These are phyloP conservation scores for Pristionchus fissidentatus DNA, from an alignment of 2,888 invertebrate species.

Conservation along the genomic window DNA sequence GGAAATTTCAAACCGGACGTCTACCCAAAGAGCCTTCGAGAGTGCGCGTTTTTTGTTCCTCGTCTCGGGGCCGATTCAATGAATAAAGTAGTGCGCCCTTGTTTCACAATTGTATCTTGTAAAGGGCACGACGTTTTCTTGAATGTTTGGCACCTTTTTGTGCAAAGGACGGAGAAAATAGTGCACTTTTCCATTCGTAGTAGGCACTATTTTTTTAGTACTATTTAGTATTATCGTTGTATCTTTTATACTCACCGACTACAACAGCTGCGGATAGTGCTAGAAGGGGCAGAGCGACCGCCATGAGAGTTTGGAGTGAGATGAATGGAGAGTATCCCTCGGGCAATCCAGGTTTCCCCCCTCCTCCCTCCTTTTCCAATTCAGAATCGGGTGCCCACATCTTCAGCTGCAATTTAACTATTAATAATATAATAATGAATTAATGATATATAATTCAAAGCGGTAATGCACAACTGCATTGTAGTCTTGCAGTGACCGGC, in stretches of 20 bases:
- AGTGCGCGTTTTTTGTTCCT: slow-evolving; percentile 23
- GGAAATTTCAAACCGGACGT: not conserved
- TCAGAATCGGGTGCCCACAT: not conserved
- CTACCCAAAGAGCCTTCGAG: not conserved
- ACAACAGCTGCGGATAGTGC: slow-evolving; percentile 19
- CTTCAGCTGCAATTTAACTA: too few relatives aligned
- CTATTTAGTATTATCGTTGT: not conserved
- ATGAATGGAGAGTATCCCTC: not conserved
- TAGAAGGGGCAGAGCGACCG: slow-evolving; percentile 32
- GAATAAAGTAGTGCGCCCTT: not conserved
- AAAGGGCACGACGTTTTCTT: not conserved
- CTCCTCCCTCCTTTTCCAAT: not conserved
- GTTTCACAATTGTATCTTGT: not conserved
- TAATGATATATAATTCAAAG: too few relatives aligned
- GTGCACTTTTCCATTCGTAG: too few relatives aligned
- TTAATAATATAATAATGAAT: too few relatives aligned
- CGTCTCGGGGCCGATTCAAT: not conserved
- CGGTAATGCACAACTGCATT: too few relatives aligned
- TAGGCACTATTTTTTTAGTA: too few relatives aligned
- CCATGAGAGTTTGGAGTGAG: slow-evolving; percentile 42
- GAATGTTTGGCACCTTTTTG: not conserved
- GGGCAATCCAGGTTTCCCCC: not conserved
- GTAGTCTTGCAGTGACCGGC: too few relatives aligned
- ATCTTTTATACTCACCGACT: slow-evolving; percentile 14
- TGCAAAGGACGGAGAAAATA: not conserved